phyloP scores from a whole-genome alignment of 2,113 vertebrate genomes.

The Neolamprologus longior region DNA sequence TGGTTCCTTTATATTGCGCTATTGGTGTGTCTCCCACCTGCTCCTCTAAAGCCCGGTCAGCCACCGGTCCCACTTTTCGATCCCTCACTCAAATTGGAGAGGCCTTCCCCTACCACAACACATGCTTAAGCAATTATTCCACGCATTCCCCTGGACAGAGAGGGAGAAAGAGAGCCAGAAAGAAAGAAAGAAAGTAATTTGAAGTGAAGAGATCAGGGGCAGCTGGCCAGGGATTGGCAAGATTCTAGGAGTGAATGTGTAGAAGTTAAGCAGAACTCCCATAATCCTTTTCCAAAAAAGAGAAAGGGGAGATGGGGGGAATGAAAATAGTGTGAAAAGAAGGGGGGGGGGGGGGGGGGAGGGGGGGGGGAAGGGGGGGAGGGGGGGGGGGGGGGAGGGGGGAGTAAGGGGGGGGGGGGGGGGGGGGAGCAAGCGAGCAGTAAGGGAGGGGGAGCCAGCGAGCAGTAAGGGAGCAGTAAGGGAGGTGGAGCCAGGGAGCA shows the following conservation, averaged over 20 bases:
- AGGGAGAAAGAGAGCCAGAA: conserved; percentile 11
- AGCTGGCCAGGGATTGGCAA: conserved; percentile 61
- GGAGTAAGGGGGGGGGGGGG: no score
- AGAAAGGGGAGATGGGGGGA: conserved; percentile 26
- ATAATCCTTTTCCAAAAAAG: conserved; percentile 58
- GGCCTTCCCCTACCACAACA: conserved; percentile 53
- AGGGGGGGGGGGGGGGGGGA: neutral
- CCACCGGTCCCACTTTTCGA: conserved; percentile 14
- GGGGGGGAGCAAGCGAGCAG: no score
- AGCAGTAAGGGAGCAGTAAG: no score
- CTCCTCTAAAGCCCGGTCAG: conserved; percentile 44
- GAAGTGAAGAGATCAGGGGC: conserved; percentile 52
- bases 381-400: no score
- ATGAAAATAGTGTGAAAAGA: conserved; percentile 1
- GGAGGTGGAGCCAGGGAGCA: no score
- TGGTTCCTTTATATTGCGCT: neutral
- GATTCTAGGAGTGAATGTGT: conserved; percentile 58
- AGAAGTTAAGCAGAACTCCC: conserved; percentile 55
- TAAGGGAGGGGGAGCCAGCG: no score
- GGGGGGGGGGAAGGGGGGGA: no score
- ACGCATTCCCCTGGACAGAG: conserved; percentile 53
- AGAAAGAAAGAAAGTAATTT: conserved; percentile 41
- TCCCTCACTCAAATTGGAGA: conserved; percentile 20
- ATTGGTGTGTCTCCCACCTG: conserved; percentile 42
- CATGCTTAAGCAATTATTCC: conserved; percentile 72